phyloP scores from a whole-genome alignment of 2,888 invertebrate genomes.

The Julus scanicus region DNA sequence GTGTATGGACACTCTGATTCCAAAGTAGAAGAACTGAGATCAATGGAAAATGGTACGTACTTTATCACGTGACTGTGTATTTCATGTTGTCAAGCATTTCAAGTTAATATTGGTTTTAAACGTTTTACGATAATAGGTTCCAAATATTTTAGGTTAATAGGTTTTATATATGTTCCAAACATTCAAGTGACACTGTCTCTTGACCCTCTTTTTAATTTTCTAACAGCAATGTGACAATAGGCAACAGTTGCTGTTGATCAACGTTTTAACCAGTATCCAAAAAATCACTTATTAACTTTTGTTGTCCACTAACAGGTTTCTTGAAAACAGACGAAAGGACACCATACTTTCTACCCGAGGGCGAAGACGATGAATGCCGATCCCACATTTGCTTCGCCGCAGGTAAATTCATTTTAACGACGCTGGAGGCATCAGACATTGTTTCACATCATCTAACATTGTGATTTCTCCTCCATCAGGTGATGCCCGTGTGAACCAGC shows the following conservation, averaged over 20 bases:
- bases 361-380: conserved; percentile 55
- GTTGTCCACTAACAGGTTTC: conserved; percentile 41
- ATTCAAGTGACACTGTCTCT: too few species aligned
- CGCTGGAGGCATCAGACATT: neutral
- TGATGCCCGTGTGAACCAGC: conserved; percentile 58
- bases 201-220: too few species aligned
- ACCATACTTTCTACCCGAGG: conserved; percentile 56
- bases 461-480: conserved; percentile 45
- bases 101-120: too few species aligned
- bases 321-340: conserved; percentile 56
- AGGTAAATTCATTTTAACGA: conserved; percentile 19
- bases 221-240: too few species aligned
- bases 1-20: conserved; percentile 60
- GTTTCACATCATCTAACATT: neutral
- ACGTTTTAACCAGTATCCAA: neutral
- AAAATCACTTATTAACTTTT: neutral
- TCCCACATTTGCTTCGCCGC: conserved; percentile 56
- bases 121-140: too few species aligned
- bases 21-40: conserved; percentile 57
- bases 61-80: too few species aligned
- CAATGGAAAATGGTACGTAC: conserved; percentile 52
- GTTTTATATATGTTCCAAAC: too few species aligned
- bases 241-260: too few species aligned
- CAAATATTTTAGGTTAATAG: too few species aligned
- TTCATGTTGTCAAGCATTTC: too few species aligned